Base-by-base conservation (phyloP, 2,797 vertebrate genomes). In the Propithecus deckenii region DNA sequence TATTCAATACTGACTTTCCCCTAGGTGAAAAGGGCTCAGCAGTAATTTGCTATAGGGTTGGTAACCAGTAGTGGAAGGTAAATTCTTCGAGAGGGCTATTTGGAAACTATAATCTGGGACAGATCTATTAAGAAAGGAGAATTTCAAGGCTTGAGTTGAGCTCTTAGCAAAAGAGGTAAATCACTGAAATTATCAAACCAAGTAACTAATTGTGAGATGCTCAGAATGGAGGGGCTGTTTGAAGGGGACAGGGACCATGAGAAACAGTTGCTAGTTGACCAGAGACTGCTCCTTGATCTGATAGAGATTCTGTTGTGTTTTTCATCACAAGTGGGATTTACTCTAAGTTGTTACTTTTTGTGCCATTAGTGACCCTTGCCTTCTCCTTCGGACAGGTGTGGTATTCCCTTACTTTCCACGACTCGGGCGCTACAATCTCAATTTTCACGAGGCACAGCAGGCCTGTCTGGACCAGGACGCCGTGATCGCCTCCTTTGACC, bases 381-480 rank as follows among this genome's bases (percentile, higher is more conserved):
- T 88, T 86, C 72, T 85, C 0, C 83, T 80, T 91, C 50, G 50
- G 63, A 90, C 96, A 99, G 99, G 99, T 87, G 99, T 99, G 20
- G 99, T 99, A 52, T 99, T 99, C 97, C 99, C 99, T 35, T 99
- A 99, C 96, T 99, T 98, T 25, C 99, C 99, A 0, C 96, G 96
- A 12, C 57, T 98, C 91, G 99, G 99, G 13, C 99, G 99, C 90
- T 99, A 99, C 98, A 99, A 99, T 96, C 95, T 99, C 78, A 99
- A 99, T 94, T 99, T 99, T 95, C 97, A 98, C 0, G 98, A 99
- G 28, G 99, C 99, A 0, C 98, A 99, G 95, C 98, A 98, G 97
- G 99, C 99, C 0, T 99, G 99, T 79, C 41, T 89, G 95, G 98
- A 98, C 12, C 99, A 99, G 98, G 99, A 99, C 52, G 98, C 99